Conservation (phyloP, 1,140 invertebrate species). For the Lysiphlebus fabarum region DNA sequence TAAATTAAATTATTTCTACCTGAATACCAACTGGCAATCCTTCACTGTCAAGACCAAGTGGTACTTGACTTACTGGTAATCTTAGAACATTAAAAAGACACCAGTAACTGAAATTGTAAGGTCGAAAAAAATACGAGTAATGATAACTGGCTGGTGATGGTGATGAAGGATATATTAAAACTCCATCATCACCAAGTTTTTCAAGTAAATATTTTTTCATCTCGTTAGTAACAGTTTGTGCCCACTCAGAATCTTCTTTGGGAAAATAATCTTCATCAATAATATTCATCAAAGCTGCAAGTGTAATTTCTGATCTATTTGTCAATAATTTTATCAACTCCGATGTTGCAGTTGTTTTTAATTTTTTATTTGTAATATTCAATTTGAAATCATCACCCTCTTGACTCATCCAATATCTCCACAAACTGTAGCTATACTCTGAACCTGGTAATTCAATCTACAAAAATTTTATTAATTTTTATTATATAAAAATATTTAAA, state of each 20-base stretch:
- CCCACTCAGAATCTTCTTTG: constrained; percentile 61
- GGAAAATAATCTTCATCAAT: constrained; percentile 64
- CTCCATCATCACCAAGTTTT: constrained; percentile 71
- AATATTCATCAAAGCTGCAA: constrained; percentile 67
- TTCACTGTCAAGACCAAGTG: constrained; percentile 42
- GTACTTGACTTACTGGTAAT: constrained; percentile 79
- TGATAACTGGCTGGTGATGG: constrained; percentile 81
- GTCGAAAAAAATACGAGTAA: constrained; percentile 72
- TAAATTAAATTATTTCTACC: constrained; percentile 27
- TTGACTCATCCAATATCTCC: constrained; percentile 72
- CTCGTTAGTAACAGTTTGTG: constrained; percentile 58
- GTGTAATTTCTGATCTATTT: constrained; percentile 59
- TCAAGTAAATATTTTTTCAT: constrained; percentile 61
- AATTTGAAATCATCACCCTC: constrained; percentile 64
- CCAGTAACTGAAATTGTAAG: constrained; percentile 86
- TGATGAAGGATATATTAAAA: constrained; percentile 81
- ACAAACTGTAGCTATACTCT: constrained; percentile 64
- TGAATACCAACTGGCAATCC: constrained; percentile 50
- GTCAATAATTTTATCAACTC: constrained; percentile 44
- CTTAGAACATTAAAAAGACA: constrained; percentile 83
- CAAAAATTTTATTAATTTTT: constrained; percentile 6
- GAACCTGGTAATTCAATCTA: constrained; percentile 59
- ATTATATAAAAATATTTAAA: no score
- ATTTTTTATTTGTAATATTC: constrained; percentile 62
- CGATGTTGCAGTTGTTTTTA: constrained; percentile 38